phyloP scores from a whole-genome alignment of 2,888 invertebrate species.

The Brassicogethes aeneus region DNA sequence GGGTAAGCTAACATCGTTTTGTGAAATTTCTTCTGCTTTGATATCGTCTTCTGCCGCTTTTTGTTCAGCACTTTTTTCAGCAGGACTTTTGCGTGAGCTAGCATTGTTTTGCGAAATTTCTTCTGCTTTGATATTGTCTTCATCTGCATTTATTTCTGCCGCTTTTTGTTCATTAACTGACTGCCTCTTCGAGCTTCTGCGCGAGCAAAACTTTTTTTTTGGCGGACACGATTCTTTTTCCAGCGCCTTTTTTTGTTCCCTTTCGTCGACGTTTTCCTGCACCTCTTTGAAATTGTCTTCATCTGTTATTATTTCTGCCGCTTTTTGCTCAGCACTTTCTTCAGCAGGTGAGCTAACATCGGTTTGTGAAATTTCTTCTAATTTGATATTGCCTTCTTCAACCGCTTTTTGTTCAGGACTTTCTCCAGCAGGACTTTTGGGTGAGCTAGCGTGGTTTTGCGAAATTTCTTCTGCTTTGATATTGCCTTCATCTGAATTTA shows the following conservation, averaged over 20 bases:
- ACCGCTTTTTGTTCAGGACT: background rate
- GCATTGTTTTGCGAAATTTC: background rate
- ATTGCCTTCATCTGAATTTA: background rate
- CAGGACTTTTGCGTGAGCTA: background rate
- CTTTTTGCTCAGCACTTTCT: background rate
- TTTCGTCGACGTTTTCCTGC: no score
- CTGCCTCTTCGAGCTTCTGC: background rate
- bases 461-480: background rate
- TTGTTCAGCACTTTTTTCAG: background rate
- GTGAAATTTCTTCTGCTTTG: background rate
- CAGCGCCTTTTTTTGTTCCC: no score
- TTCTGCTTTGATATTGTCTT: background rate
- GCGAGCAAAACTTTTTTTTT: slow-evolving; percentile 2
- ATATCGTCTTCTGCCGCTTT: slow-evolving; percentile 2
- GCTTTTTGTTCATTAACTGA: background rate
- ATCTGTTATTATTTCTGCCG: slow-evolving; percentile 2
- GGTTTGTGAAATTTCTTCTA: slow-evolving; percentile 4
- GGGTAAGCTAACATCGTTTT: background rate
- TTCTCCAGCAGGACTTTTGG: background rate
- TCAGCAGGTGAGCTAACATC: slow-evolving; percentile 2
- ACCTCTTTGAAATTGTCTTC: slow-evolving; percentile 7
- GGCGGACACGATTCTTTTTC: no score
- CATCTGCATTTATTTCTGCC: background rate
- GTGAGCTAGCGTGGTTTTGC: background rate
- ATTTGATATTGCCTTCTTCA: slow-evolving; percentile 5